Evolutionary conservation across 2,888 invertebrate genomes (phyloP), one percentile per base, ranked within the genome.

Genomic region (Caenorhabditis uteleia): DNA sequence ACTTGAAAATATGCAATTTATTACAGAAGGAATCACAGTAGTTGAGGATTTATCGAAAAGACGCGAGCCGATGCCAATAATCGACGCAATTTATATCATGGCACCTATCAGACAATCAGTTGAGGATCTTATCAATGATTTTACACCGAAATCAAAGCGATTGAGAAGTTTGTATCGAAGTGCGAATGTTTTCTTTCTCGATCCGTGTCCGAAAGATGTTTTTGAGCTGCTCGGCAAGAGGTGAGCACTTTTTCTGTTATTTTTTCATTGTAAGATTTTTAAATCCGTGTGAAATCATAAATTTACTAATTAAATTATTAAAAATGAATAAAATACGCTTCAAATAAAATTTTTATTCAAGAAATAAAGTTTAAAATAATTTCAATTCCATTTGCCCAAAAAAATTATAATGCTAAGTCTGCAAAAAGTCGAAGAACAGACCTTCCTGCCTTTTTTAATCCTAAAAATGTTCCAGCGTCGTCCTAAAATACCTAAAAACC

Each of bases 81-180:
- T 61, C 23, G 50, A 54, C n/a, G 60, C 60, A 1, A 45, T 61
- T 36, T 61, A 61, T 25, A 33, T 61, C 0, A 44, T 61, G 2
- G 2, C 36, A 6, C 49, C 60, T n/a, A 27, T 36, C 7, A 25
- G 25, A 0, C 42, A 61, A n/a, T 38, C 40, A 3, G 36, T 61
- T 10, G 29, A 55, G 7, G 3, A n/a, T 1, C 31, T 61, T 0
- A 55, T 61, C 33, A 21, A 20, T 2, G 60, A 61, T 31, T 61
- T 50, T 38, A 42, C 14, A 16, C 42, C 45, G 5, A 46, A 46
- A 16, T 20, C 49, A 5, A 49, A 36, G 18, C 20, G n/a, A 3
- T 46, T 44, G 8, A 16, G 21, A 21, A 33, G 43, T n/a, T 18
- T 33, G 7, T 60, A 60, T 29, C 38, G 34, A 49, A 3, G 10